Evolutionary conservation across 1,140 invertebrate species (phyloP).

Genomic region (Pseudomyrmex pallidus): DNA sequence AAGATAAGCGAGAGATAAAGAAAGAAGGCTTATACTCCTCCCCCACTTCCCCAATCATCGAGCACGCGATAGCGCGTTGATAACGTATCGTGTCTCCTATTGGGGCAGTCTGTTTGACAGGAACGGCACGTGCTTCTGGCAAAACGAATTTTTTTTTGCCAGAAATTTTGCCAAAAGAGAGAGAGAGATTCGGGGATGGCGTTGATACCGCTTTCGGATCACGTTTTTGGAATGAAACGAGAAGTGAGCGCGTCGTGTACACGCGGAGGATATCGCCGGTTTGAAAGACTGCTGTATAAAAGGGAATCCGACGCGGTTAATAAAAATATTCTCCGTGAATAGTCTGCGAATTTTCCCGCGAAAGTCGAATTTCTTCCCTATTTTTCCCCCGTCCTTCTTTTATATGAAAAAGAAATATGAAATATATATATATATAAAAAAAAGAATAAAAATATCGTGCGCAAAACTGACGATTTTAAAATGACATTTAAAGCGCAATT

Average conservation of each 20-base stretch:
- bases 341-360: not conserved
- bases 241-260: not conserved
- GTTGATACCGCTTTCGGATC: conserved; percentile 35
- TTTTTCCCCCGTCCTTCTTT: no score
- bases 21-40: not conserved
- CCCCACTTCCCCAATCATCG: not conserved
- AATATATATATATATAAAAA: not conserved
- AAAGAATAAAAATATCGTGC: no score
- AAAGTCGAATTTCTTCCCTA: no score
- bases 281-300: conserved; percentile 30
- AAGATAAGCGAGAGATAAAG: not conserved
- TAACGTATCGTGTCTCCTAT: conserved; percentile 18
- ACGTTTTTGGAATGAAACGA: conserved; percentile 42
- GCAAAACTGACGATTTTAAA: no score
- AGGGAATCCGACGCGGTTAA: not conserved
- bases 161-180: not conserved
- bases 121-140: conserved; percentile 20
- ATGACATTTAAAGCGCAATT: no score
- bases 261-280: conserved; percentile 19
- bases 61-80: not conserved
- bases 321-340: conserved; percentile 13
- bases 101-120: conserved; percentile 33
- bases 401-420: not conserved
- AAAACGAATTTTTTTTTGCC: conserved; percentile 15
- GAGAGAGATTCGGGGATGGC: not conserved